Evolutionary conservation across 2,888 invertebrate species (phyloP), one percentile per base, ranked within the genome.

Genomic region (Eupeodes latifasciatus): DNA sequence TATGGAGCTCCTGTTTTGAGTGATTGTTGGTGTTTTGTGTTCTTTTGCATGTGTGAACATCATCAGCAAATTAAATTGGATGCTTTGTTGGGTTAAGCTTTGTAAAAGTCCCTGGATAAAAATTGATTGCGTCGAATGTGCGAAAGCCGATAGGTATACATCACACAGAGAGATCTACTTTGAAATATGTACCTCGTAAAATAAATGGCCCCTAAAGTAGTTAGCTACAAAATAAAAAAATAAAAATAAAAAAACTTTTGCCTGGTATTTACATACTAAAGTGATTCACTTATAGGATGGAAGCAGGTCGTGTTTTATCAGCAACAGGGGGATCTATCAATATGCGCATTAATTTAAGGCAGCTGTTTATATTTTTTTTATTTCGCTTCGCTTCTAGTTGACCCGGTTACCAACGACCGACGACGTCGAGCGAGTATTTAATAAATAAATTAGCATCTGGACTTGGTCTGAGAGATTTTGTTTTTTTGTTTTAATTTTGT

Each of bases 191-290:
- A 86, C 85, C 78, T 79, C 76, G 72, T 83, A 72, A 81, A 72
- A 72, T 61, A 84, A 83, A 72, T 19, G 47, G 4, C 71, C 55
- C 19, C 14, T 10, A 57, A 53, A 57, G 12, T 66, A 66, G 78
- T 66, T 69, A 57, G 5, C 40, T 40, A 55, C 40, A 55, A 55
- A 55, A 27, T 27, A 27, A 27, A 3, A 27, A 27, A 27, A 27
- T 27, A 27, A 27, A 27, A n/a, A n/a, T n/a, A 27, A 27, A 2
- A 27, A 55, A 55, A 71, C 36, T 34, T 69, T 47, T 75, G 71
- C 40, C 55, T 72, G 19, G n/a, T 83, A 84, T 84, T 87, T 84
- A 72, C 87, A 84, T 83, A 77, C 67, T 67, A 80, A 84, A 81
- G 83, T 77, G 62, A 87, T 74, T 27, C 84, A 80, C 84, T 87